These are phyloP conservation scores for Miichthys miiuy DNA, from an alignment of 2,797 vertebrate genomes.

Conservation along the genomic window DNA sequence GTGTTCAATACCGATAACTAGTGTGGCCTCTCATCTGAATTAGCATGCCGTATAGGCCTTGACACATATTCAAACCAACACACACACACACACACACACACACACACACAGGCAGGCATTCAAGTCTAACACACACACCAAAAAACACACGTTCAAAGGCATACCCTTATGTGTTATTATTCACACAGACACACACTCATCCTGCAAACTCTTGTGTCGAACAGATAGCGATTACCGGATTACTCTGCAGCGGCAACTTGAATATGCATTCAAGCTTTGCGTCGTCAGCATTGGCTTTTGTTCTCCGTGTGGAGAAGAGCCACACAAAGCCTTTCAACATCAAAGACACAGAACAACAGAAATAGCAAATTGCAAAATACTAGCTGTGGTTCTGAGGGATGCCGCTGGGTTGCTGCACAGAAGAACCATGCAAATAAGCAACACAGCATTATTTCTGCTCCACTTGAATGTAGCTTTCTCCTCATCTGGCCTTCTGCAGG, in stretches of 20 bases:
- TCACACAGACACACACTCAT: slow-evolving; percentile 23
- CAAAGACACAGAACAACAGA: slow-evolving; percentile 63
- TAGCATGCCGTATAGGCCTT: slow-evolving; percentile 67
- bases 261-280: slow-evolving; percentile 67
- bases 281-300: slow-evolving; percentile 75
- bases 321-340: slow-evolving; percentile 59
- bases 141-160: slow-evolving; percentile 34
- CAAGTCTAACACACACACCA: slow-evolving; percentile 29
- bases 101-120: slow-evolving; percentile 25
- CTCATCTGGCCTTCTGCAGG: slow-evolving; percentile 73
- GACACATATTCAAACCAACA: slow-evolving; percentile 53
- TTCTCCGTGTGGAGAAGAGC: slow-evolving; percentile 59
- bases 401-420: slow-evolving; percentile 40
- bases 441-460: slow-evolving; percentile 68
- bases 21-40: slow-evolving; percentile 80
- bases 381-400: slow-evolving; percentile 46
- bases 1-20: slow-evolving; percentile 84
- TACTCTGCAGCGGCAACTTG: slow-evolving; percentile 63
- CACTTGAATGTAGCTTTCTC: slow-evolving; percentile 66
- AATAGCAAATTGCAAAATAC: slow-evolving; percentile 57
- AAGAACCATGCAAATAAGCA: slow-evolving; percentile 60
- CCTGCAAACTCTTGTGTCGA: slow-evolving; percentile 62
- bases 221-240: slow-evolving; percentile 72
- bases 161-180: slow-evolving; percentile 36
- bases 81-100: slow-evolving; percentile 31